phyloP scores from a whole-genome alignment of 2,888 invertebrate species.

The Griposia aprilina region DNA sequence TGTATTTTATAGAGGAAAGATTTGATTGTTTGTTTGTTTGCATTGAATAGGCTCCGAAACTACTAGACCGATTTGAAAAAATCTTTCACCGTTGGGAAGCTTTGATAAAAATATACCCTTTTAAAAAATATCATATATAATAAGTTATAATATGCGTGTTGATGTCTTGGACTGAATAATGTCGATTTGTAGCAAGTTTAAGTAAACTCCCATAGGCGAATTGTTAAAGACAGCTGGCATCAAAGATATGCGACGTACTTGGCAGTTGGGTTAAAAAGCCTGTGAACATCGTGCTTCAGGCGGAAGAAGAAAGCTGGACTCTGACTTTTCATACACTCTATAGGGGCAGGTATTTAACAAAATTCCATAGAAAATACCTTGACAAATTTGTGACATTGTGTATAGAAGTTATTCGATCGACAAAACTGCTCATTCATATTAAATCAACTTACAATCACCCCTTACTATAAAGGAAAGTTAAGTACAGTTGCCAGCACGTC shows the following conservation, averaged over 20 bases:
- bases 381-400: background rate
- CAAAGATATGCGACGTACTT: background rate
- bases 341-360: background rate
- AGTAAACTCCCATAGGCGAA: background rate
- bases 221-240: background rate
- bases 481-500: too few relatives aligned
- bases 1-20: too few relatives aligned
- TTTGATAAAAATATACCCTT: too few relatives aligned
- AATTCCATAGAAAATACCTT: background rate
- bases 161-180: background rate
- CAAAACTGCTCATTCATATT: background rate
- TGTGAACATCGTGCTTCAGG: background rate
- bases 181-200: background rate
- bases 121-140: too few relatives aligned
- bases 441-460: too few relatives aligned
- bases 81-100: too few relatives aligned
- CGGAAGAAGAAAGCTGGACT: background rate
- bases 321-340: background rate
- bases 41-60: too few relatives aligned
- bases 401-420: background rate
- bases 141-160: constrained; percentile 11
- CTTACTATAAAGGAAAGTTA: too few relatives aligned
- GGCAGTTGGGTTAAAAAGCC: background rate
- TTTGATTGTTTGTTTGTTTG: too few relatives aligned
- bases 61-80: too few relatives aligned